Base-by-base conservation (phyloP, 1,140 invertebrate species). In the Bombus polaris region DNA sequence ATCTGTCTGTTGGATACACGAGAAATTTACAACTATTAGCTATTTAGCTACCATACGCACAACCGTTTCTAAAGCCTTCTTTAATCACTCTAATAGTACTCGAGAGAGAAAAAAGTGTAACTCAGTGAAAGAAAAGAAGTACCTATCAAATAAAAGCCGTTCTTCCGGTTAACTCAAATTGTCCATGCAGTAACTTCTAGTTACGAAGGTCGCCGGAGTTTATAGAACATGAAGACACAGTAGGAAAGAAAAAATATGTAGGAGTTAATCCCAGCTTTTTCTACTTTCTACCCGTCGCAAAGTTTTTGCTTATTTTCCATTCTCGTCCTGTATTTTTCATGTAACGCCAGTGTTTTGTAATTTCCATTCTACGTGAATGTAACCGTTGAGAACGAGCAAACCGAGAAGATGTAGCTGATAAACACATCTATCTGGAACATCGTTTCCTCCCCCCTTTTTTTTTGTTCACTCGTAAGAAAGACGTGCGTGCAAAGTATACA, bases 371-470 rank as follows among this genome's bases (percentile, higher is more conserved):
- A 47, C 8, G 10, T 5, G 1, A 5, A 22, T 35, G 18, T 74
- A 53, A 47, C n/a, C 72, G 42, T 6, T n/a, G 72, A n/a, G 59
- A 53, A 81, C 62, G 87, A 88, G 35, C 53, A 84, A 93, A 89
- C 91, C 89, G 91, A 86, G 90, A 94, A 92, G 87, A 95, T 95
- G 95, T 95, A 95, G 94, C 90, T 94, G 59, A n/a, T 85, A 90
- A 88, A 91, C 70, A 6, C 86, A 92, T 94, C 94, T 94, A 93
- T 94, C 94, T 95, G 94, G 94, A 91, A 93, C 92, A 92, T 65
- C 91, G 68, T 72, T 72, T 35, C 39, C 28, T 8, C 62, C 62
- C n/a, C 65, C 62, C 0, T 1, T n/a, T 72, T 72, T 92, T 89
- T 92, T 78, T 77, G 77, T 78, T 83, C 47, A 22, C 32, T 76